Base-by-base conservation (phyloP, 1,140 invertebrate genomes). In the Temnothorax longispinosus region DNA sequence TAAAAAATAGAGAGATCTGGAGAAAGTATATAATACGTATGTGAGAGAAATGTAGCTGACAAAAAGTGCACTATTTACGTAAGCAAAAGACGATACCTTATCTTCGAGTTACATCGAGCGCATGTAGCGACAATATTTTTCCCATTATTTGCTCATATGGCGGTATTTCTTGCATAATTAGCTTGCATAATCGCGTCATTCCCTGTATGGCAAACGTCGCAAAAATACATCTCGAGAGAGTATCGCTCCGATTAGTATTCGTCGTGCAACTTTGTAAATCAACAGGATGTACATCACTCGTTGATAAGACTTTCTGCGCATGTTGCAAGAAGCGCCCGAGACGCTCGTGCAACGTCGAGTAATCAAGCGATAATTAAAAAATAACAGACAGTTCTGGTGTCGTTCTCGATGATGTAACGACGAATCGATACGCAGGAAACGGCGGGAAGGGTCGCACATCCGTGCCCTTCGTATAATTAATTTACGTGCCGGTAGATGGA, bases 301-400 rank as follows among this genome's bases (percentile, higher is more conserved):
- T 84, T 84, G 80, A 84, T 84, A 84, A 84, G 54, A 84, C 13
- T 27, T 21, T 75, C 41, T 58, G 69, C 69, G 27, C 1, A 10
- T 75, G 54, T 60, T 47, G 80, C 52, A 82, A 60, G 32, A 74
- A 50, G 13, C 13, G 47, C 56, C 10, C 69, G 21, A 13, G 1
- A 27, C 27, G 27, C 27, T 84, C 38, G 69, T 21, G 69, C 32
- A 5, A 10, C 72, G 41, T 41, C 76, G 6, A 7, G 41, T 60
- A 75, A 58, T 84, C 80, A n/a, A 50, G 41, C 38, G 67, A 84
- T 47, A 75, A 84, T 84, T 84, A 44, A 81, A 84, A 75, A 65
- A 69, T 35, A 82, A 60, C 10, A 21, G n/a, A 60, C 69, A 13
- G 21, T 47, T 75, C 21, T n/a, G 7, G 32, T 54, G 62, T 50